phyloP scores from a whole-genome alignment of 2,797 vertebrate genomes.

The Erpetoichthys calabaricus region DNA sequence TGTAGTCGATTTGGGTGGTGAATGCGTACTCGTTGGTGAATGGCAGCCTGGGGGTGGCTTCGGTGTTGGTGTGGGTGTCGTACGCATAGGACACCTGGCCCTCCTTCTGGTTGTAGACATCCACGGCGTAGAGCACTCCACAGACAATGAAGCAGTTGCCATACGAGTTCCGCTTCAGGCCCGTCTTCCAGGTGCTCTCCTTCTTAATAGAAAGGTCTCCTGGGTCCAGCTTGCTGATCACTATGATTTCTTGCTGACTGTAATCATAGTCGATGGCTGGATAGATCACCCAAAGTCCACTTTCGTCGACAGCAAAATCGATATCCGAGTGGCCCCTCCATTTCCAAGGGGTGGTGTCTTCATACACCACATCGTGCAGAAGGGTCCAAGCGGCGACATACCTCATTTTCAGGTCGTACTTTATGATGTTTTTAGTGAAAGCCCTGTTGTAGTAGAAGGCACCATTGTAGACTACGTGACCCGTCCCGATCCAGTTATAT shows the following conservation, averaged over 20 bases:
- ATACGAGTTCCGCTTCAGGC: conserved; percentile 74
- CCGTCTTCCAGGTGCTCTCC: conserved; percentile 83
- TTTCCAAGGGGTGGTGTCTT: conserved; percentile 90
- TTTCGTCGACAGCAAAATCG: conserved; percentile 91
- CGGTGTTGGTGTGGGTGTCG: conserved; percentile 84
- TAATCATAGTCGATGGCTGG: conserved; percentile 72
- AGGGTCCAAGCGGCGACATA: conserved; percentile 84
- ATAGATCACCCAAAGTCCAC: conserved; percentile 93
- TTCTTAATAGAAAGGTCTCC: conserved; percentile 74
- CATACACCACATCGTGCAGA: conserved; percentile 79
- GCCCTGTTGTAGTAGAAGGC: conserved; percentile 95
- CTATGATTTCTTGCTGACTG: conserved; percentile 74
- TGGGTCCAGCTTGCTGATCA: conserved; percentile 83
- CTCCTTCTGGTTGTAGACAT: conserved; percentile 75
- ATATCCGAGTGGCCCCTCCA: conserved; percentile 95
- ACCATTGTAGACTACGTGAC: conserved; percentile 86
- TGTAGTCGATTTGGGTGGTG: conserved; percentile 94
- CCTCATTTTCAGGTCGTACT: conserved; percentile 81
- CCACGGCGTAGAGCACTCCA: conserved; percentile 80
- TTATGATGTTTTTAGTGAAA: conserved; percentile 98
- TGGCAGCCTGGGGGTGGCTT: conserved; percentile 67
- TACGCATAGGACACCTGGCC: conserved; percentile 84
- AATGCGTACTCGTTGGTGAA: conserved; percentile 78
- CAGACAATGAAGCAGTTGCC: conserved; percentile 96
- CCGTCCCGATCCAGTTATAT: conserved; percentile 96